Percentiles rank a stretch among this genome's conserved stretches.
Evolutionary conservation across 2,888 invertebrate species (phyloP).

Genomic region (Noctua pronuba): DNA sequence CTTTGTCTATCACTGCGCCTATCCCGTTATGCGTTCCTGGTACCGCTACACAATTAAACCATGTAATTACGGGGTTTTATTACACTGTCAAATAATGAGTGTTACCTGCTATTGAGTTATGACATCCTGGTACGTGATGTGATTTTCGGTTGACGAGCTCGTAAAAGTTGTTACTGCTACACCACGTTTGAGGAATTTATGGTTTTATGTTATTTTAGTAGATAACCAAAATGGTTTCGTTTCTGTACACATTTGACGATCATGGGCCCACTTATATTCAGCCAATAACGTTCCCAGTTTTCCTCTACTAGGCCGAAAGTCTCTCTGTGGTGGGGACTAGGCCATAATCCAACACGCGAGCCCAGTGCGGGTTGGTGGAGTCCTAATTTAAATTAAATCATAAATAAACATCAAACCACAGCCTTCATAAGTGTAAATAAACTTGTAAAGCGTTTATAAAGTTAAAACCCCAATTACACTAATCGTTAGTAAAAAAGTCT

Average conservation of each 20-base stretch:
- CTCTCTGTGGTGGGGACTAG: neutral
- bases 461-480: conserved; percentile 56
- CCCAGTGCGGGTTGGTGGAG: neutral
- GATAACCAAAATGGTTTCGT: conserved; percentile 9
- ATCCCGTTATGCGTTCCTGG: conserved; percentile 73
- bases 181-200: conserved; percentile 26
- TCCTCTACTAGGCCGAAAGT: too few species aligned
- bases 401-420: conserved; percentile 24
- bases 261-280: neutral
- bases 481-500: conserved; percentile 70
- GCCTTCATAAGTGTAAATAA: conserved; percentile 48
- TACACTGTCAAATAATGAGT: conserved; percentile 61
- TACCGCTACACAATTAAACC: conserved; percentile 78
- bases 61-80: conserved; percentile 75
- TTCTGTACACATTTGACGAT: neutral
- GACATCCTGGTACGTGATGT: conserved; percentile 54
- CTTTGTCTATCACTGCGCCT: conserved; percentile 74
- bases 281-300: neutral
- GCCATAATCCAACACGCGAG: neutral
- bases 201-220: neutral
- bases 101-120: conserved; percentile 59
- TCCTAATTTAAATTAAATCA: conserved; percentile 19
- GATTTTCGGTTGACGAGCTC: conserved; percentile 41
- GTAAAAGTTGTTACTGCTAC: conserved; percentile 40
- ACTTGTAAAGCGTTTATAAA: conserved; percentile 58